Conservation (phyloP, 2,113 vertebrate genomes). For the Aptenodytes patagonicus region DNA sequence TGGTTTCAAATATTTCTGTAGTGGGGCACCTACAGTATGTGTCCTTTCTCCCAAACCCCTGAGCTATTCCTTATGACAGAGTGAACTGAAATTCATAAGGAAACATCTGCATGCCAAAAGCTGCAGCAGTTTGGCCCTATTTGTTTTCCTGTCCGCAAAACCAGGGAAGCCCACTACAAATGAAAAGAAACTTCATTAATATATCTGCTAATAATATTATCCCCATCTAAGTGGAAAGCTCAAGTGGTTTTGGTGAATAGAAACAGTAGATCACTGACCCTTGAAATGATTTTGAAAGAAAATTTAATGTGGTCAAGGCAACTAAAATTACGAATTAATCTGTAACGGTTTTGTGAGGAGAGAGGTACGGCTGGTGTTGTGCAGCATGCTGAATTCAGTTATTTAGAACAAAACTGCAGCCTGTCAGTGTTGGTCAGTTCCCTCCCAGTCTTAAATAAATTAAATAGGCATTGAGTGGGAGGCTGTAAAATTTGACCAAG, state of each 20-base stretch:
- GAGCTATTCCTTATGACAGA: not conserved
- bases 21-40: not conserved
- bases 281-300: not conserved
- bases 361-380: not conserved
- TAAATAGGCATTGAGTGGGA: not conserved
- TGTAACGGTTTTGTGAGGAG: not conserved
- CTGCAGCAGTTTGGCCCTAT: not conserved
- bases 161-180: not conserved
- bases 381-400: not conserved
- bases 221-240: not conserved
- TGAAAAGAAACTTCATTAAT: not conserved
- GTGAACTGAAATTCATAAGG: not conserved
- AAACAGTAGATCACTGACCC: not conserved
- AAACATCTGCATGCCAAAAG: not conserved
- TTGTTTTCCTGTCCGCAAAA: not conserved
- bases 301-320: not conserved
- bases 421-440: not conserved
- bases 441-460: not conserved
- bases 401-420: not conserved
- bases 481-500: not conserved
- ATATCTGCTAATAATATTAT: not conserved
- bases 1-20: not conserved
- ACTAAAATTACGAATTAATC: not conserved
- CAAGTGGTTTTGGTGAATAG: not conserved
- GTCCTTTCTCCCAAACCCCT: not conserved